Base-by-base conservation (phyloP, 1,140 invertebrate species). In the Platorchestia sp. region DNA sequence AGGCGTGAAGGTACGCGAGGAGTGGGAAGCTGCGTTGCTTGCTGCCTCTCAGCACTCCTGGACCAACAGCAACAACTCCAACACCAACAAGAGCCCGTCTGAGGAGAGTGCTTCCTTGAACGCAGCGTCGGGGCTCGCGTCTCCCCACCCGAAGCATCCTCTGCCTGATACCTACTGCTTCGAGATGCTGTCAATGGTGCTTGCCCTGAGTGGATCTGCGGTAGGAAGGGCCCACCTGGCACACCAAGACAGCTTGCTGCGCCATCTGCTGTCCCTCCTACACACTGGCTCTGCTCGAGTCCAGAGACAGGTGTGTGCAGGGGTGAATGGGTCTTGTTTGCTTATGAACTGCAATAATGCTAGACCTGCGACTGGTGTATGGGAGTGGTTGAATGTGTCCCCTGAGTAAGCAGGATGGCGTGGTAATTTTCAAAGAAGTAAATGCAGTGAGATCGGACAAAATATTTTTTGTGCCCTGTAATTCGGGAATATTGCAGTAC, bases 221-320 rank as follows among this genome's bases (percentile, higher is more conserved):
- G 99, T 99, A 0, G 99, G 99, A 0, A 97, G 99, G 51, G 98
- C 98, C 22, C 99, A 99, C 97, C 97, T 99, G 7, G 98, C 99
- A 0, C 98, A 99, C 97, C 99, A 99, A 97, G 98, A 98, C 47
- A 98, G 98, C 51, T 97, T 99, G 19, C 97, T 99, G 0, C 97
- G 98, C 53, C 99, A 99, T 97, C 97, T 99, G 43, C 97, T 99
- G 3, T 98, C 98, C 96, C 97, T 99, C 14, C 97, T 99, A 27
- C 99, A 99, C 97, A 99, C 99, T 5, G 99, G 99, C 86, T 99
- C 99, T 96, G 99, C 99, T 91, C 97, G 99, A 95, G 99, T 99
- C 0, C 99, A 99, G 97, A 98, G 99, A 97, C 99, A 99, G 97
- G 96, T 96, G 10, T 86, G 96, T 87, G 59, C 14, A 75, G 7